Evolutionary conservation across 1,140 invertebrate species (phyloP).

Genomic region (Kradibia gibbosae): DNA sequence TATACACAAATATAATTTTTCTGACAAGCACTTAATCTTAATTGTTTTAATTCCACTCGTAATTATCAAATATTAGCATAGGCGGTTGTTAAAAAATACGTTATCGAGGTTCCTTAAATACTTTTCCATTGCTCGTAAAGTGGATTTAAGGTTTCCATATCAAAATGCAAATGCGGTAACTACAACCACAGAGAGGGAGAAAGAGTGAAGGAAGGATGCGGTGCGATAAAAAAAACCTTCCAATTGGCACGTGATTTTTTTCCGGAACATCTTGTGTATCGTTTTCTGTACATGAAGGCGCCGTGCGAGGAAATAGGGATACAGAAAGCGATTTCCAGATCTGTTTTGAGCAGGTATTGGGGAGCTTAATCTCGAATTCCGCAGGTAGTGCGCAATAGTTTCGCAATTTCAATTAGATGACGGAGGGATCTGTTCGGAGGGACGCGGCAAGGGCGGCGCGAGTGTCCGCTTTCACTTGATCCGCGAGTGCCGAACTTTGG

Average conservation of each 20-base stretch:
- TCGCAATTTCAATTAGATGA: constrained; percentile 20
- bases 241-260: too few relatives aligned
- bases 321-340: not conserved
- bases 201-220: not conserved
- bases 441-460: too few relatives aligned
- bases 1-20: too few relatives aligned
- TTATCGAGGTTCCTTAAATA: too few relatives aligned
- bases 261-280: not conserved
- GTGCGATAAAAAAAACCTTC: not conserved
- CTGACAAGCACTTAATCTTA: too few relatives aligned
- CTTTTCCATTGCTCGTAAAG: too few relatives aligned
- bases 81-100: too few relatives aligned
- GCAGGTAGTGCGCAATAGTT: not conserved
- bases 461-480: constrained; percentile 2
- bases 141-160: too few relatives aligned
- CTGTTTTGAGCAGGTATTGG: not conserved
- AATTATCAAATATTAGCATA: too few relatives aligned
- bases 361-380: not conserved
- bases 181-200: constrained; percentile 15
- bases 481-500: constrained; percentile 6
- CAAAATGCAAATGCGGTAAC: not conserved
- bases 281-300: not conserved
- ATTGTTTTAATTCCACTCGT: too few relatives aligned
- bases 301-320: not conserved
- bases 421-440: too few relatives aligned